Evolutionary conservation across 2,113 vertebrate genomes (phyloP).

Genomic region (Cololabis saira): DNA sequence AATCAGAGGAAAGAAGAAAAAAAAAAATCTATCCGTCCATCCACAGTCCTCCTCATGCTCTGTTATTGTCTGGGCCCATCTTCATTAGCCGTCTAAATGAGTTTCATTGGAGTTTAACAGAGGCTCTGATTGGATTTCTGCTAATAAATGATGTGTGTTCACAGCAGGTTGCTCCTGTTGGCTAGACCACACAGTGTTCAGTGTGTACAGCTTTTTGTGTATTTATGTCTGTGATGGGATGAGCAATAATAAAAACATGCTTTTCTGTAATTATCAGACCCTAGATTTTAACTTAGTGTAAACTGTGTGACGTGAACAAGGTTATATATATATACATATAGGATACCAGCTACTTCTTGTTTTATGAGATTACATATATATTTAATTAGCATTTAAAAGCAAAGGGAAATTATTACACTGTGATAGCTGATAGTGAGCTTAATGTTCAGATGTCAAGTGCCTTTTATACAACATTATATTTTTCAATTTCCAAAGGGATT

Average conservation of each 20-base stretch:
- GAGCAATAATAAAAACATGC: too few relatives aligned
- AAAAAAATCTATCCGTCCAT: slow-evolving; percentile 7
- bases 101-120: slow-evolving; percentile 79
- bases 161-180: slow-evolving; percentile 68
- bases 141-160: slow-evolving; percentile 79
- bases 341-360: too few relatives aligned
- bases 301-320: slow-evolving; percentile 3
- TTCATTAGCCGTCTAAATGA: slow-evolving; percentile 78
- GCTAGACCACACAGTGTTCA: slow-evolving; percentile 19
- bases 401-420: too few relatives aligned
- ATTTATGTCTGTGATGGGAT: too few relatives aligned
- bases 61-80: slow-evolving; percentile 61
- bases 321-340: not conserved
- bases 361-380: too few relatives aligned
- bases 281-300: slow-evolving; percentile 3
- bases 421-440: too few relatives aligned
- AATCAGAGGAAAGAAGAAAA: slow-evolving; percentile 17
- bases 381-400: too few relatives aligned
- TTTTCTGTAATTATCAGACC: too few relatives aligned
- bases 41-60: slow-evolving; percentile 5
- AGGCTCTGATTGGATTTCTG: slow-evolving; percentile 71
- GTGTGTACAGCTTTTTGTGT: too few relatives aligned
- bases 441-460: too few relatives aligned
- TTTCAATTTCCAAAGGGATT: too few relatives aligned
- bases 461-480: too few relatives aligned